phyloP scores from a whole-genome alignment of 2,888 invertebrate species.

The Leucoma salicis region DNA sequence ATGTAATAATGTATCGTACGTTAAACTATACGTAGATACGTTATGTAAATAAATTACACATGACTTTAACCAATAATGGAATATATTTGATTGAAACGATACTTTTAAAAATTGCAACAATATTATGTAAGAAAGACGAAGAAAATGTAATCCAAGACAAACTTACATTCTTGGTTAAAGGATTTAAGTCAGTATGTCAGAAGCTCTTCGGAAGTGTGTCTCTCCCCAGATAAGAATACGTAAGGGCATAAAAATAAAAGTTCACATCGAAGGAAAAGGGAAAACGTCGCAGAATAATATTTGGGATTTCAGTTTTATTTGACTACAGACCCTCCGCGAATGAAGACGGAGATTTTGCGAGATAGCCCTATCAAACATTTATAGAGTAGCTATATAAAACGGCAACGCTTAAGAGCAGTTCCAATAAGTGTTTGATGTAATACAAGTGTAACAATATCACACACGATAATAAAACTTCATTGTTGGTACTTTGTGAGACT shows the following conservation, averaged over 20 bases:
- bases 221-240: slow-evolving; percentile 78
- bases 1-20: no score
- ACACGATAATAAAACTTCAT: slow-evolving; percentile 27
- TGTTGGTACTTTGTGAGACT: slow-evolving; percentile 20
- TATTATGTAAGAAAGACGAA: slow-evolving; percentile 43
- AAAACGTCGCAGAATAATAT: slow-evolving; percentile 80
- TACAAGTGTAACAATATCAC: slow-evolving; percentile 50
- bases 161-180: slow-evolving; percentile 60
- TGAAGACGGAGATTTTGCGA: slow-evolving; percentile 81
- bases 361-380: slow-evolving; percentile 82
- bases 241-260: slow-evolving; percentile 81
- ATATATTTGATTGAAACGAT: slow-evolving; percentile 19
- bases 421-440: slow-evolving; percentile 75
- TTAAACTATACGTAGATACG: no score
- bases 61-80: neutral
- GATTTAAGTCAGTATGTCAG: slow-evolving; percentile 76
- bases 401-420: slow-evolving; percentile 79
- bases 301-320: slow-evolving; percentile 81
- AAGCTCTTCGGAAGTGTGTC: slow-evolving; percentile 74
- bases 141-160: slow-evolving; percentile 56
- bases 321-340: slow-evolving; percentile 79
- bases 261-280: slow-evolving; percentile 78
- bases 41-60: neutral
- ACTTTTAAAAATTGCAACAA: slow-evolving; percentile 36
- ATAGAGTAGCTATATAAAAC: slow-evolving; percentile 81